Evolutionary conservation across 2,113 vertebrate species (phyloP).

Genomic region (Corvus moneduloides): DNA sequence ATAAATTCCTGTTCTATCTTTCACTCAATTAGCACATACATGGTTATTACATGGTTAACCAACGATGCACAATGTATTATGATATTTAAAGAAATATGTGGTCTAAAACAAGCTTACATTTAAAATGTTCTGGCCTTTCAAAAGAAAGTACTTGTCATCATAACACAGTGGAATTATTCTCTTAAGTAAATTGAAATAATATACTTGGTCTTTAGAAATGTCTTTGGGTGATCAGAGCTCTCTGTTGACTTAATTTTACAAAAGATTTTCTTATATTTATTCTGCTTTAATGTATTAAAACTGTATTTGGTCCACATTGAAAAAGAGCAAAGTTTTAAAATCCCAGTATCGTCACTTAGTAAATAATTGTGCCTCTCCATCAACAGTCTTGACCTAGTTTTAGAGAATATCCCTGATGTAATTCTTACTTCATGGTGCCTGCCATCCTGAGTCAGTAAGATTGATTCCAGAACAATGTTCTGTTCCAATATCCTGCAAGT

Average conservation of each 20-base stretch:
- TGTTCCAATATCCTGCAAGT: neutral
- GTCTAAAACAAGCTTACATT: neutral
- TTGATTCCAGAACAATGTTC: neutral
- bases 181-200: neutral
- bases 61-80: neutral
- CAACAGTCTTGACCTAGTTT: neutral
- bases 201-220: neutral
- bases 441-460: neutral
- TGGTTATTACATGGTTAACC: neutral
- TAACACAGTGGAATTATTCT: neutral
- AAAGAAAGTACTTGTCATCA: neutral
- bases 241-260: neutral
- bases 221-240: neutral
- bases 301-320: neutral
- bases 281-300: neutral
- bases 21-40: neutral
- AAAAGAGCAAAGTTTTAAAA: neutral
- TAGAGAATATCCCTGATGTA: neutral
- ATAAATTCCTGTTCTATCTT: neutral
- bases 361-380: neutral
- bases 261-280: neutral
- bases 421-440: neutral
- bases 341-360: neutral
- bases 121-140: neutral
- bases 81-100: neutral